phyloP scores from a whole-genome alignment of 2,888 invertebrate genomes.

The Smittia sp. region DNA sequence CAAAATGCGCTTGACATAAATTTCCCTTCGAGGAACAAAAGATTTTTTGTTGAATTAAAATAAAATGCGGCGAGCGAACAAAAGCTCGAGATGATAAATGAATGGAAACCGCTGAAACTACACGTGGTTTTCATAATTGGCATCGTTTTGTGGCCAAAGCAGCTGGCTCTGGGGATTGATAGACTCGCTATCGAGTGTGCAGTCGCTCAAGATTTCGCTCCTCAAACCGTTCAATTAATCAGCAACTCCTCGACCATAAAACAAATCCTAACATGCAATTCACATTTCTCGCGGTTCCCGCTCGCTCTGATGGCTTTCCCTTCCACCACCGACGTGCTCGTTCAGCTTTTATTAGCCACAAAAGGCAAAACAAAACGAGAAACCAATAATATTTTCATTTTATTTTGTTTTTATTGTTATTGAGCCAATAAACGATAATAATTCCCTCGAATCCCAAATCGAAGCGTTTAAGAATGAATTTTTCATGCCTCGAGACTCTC shows the following conservation, averaged over 20 bases:
- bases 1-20: background rate
- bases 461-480: slow-evolving; percentile 33
- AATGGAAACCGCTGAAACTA: slow-evolving; percentile 36
- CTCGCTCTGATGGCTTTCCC: background rate
- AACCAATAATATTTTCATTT: slow-evolving; percentile 39
- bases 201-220: too few relatives aligned
- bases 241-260: slow-evolving; percentile 6
- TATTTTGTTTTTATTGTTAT: slow-evolving; percentile 41
- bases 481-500: slow-evolving; percentile 29
- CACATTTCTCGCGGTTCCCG: background rate
- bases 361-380: slow-evolving; percentile 37
- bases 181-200: background rate
- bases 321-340: background rate
- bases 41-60: slow-evolving; percentile 16
- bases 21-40: slow-evolving; percentile 4
- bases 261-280: slow-evolving; percentile 30
- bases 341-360: slow-evolving; percentile 39
- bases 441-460: slow-evolving; percentile 17
- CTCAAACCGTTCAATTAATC: background rate
- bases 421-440: slow-evolving; percentile 34
- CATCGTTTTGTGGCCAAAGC: background rate
- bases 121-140: slow-evolving; percentile 39
- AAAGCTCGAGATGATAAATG: slow-evolving; percentile 33
- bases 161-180: background rate
- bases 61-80: background rate